A percentile compares a stretch with the other conserved stretches of the same genome.
Conservation (phyloP, 2,113 vertebrate species). For the Dasyurus viverrinus region DNA sequence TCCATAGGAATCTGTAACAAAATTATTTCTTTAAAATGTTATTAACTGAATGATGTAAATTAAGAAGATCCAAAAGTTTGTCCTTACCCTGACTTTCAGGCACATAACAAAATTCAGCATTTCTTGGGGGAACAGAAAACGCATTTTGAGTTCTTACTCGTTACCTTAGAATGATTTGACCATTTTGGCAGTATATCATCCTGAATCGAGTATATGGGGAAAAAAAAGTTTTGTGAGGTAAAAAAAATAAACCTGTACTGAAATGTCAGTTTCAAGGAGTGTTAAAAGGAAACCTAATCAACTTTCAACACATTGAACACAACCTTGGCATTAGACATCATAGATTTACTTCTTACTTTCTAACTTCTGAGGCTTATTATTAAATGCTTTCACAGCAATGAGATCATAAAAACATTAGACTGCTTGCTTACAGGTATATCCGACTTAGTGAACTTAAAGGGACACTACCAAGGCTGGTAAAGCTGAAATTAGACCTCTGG, state of each 20-base stretch:
- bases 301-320: constrained; percentile 73
- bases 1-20: constrained; percentile 61
- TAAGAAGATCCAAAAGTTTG: constrained; percentile 70
- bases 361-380: constrained; percentile 79
- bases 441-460: constrained; percentile 74
- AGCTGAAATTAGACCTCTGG: constrained; percentile 68
- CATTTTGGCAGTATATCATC: constrained; percentile 65
- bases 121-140: constrained; percentile 61
- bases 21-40: constrained; percentile 62
- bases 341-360: constrained; percentile 77
- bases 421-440: constrained; percentile 70
- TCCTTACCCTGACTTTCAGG: constrained; percentile 57
- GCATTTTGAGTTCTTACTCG: constrained; percentile 68
- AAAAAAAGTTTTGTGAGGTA: constrained; percentile 69
- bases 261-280: constrained; percentile 77
- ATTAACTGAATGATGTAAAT: constrained; percentile 62
- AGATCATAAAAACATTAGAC: constrained; percentile 68
- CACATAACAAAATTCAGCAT: constrained; percentile 71
- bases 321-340: constrained; percentile 77
- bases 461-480: constrained; percentile 52
- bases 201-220: constrained; percentile 60
- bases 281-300: constrained; percentile 79
- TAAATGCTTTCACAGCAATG: constrained; percentile 75
- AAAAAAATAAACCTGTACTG: constrained; percentile 62
- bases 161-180: constrained; percentile 70